Evolutionary conservation across 2,113 vertebrate genomes (phyloP).

Genomic region (Nannospalax galili): DNA sequence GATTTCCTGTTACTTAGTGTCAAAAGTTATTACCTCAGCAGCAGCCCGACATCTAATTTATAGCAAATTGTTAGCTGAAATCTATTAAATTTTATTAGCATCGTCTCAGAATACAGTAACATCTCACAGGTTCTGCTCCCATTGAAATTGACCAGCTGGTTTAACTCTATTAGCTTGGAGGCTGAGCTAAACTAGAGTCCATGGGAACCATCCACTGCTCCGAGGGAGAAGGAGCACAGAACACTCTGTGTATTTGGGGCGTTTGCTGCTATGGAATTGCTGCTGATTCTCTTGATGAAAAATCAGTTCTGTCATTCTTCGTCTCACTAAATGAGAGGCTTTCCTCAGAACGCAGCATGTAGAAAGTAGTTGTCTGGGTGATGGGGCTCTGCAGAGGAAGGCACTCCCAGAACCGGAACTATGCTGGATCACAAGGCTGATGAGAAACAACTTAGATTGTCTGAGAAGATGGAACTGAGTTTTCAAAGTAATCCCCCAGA

Average conservation of each 20-base stretch:
- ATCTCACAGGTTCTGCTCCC: conserved; percentile 70
- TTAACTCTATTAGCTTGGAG: conserved; percentile 75
- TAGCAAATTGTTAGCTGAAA: conserved; percentile 78
- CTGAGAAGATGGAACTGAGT: conserved; percentile 9
- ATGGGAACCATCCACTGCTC: not conserved
- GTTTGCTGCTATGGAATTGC: not conserved
- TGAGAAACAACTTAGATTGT: not conserved
- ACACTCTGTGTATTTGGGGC: not conserved
- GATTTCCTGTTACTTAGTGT: conserved; percentile 83
- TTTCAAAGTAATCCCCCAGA: not conserved
- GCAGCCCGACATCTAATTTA: conserved; percentile 78
- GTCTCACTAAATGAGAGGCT: not conserved
- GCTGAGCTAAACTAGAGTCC: conserved; percentile 57
- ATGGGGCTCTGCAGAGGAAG: not conserved
- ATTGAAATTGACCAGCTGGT: conserved; percentile 79
- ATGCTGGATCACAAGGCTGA: not conserved
- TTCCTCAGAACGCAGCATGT: conserved; percentile 6
- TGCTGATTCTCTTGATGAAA: not conserved
- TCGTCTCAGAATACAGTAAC: conserved; percentile 77
- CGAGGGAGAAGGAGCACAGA: not conserved
- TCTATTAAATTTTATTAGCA: conserved; percentile 83
- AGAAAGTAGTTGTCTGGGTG: not conserved
- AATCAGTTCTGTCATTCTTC: not conserved
- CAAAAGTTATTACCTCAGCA: conserved; percentile 82
- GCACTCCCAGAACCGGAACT: not conserved